Evolutionary conservation across 2,113 vertebrate species (phyloP).

Genomic region (Sphaerodactylus townsendi): DNA sequence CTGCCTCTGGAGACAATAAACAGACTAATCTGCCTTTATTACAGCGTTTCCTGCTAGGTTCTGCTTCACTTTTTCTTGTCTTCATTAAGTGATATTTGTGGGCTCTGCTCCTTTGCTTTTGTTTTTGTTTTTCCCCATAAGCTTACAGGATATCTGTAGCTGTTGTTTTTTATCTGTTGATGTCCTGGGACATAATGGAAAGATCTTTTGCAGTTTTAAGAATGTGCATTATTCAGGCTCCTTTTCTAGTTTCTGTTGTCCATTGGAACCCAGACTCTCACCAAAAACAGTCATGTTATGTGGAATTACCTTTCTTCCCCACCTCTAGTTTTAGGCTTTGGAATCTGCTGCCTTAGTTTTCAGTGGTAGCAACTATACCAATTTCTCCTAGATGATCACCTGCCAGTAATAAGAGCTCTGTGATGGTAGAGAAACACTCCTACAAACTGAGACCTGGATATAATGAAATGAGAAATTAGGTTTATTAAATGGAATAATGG

Average conservation of each 20-base stretch:
- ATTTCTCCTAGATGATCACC: too few relatives aligned
- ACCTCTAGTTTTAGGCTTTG: too few relatives aligned
- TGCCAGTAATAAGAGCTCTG: too few relatives aligned
- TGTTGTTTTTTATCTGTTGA: neutral
- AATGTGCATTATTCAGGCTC: neutral
- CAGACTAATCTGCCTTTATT: neutral
- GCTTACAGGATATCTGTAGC: neutral
- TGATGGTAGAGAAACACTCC: too few relatives aligned
- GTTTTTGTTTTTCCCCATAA: neutral
- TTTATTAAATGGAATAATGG: too few relatives aligned
- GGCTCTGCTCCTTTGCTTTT: neutral
- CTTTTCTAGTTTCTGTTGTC: neutral
- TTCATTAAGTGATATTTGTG: neutral
- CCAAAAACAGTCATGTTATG: too few relatives aligned
- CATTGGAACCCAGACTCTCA: too few relatives aligned
- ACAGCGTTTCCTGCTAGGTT: neutral
- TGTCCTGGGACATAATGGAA: neutral
- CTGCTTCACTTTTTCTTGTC: neutral
- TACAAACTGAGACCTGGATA: too few relatives aligned
- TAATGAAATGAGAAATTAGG: too few relatives aligned
- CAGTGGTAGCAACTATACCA: too few relatives aligned
- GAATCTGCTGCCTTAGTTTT: too few relatives aligned
- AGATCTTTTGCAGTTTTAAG: neutral
- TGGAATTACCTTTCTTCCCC: too few relatives aligned
- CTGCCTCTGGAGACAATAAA: constrained; percentile 1